Evolutionary conservation across 2,113 vertebrate genomes (phyloP).

Genomic region (Vombatus ursinus): DNA sequence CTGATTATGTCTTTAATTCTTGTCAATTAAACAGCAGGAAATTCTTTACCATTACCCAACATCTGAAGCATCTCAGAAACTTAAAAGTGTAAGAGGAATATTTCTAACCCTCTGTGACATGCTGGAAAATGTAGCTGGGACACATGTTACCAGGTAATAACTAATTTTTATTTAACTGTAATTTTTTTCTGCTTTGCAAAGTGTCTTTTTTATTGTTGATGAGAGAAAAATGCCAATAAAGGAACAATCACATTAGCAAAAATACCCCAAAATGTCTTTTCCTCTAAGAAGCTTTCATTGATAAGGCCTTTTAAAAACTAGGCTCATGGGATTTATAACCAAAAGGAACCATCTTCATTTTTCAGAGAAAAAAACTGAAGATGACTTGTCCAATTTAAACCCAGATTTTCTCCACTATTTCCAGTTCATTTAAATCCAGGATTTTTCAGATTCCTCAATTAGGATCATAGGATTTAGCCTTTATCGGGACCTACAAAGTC

Average conservation of each 20-base stretch:
- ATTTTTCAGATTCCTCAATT: not conserved
- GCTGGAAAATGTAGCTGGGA: constrained; percentile 94
- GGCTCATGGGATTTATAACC: not conserved
- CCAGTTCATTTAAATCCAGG: not conserved
- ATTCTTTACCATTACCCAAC: constrained; percentile 95
- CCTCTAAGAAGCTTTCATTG: not conserved
- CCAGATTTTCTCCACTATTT: not conserved
- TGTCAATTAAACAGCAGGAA: constrained; percentile 89
- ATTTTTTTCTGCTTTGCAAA: constrained; percentile 40
- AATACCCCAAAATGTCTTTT: not conserved
- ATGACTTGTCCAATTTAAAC: not conserved
- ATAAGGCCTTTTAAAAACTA: not conserved
- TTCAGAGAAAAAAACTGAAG: not conserved
- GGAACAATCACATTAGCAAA: not conserved
- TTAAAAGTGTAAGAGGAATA: constrained; percentile 95
- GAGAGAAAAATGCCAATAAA: constrained; percentile 40
- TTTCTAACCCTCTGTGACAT: constrained; percentile 98
- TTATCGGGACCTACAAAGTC: not conserved
- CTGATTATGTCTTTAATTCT: constrained; percentile 51
- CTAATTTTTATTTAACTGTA: constrained; percentile 45
- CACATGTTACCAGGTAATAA: constrained; percentile 92
- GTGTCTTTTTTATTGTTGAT: not conserved
- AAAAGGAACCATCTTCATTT: not conserved
- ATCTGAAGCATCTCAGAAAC: constrained; percentile 91
- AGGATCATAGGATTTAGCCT: not conserved